Base-by-base conservation (phyloP, 2,888 invertebrate species). In the Quadriops clusia region DNA sequence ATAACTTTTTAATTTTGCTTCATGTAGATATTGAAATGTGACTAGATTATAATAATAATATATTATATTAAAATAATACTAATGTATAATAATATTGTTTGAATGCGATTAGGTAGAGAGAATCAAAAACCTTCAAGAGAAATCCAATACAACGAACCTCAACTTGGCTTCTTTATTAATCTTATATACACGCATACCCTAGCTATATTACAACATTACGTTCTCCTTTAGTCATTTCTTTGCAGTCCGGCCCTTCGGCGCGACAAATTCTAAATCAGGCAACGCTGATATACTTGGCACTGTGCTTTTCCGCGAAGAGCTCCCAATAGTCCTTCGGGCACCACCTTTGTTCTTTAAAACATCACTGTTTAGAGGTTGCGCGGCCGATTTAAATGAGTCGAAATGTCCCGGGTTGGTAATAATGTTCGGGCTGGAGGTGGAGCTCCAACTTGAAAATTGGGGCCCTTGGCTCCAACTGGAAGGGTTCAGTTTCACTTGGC, bases 221-320 rank as follows among this genome's bases (percentile, higher is more conserved):
- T 57, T 52, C 51, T 58, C 57, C 51, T 49, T 57, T 52, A 47
- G 61, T 61, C 61, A 61, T 60, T 61, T 61, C 36, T 51, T 49
- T 33, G 47, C 43, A 41, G 52, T 56, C 42, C 51, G 46, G 42
- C 44, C 52, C 47, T 56, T 60, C 3, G 68, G 65, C 17, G 66
- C 63, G 35, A 65, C 58, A 50, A 70, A 70, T 40, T 68, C 65
- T 42, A 70, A 54, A 44, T 70, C 68, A 4, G 70, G 70, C 45
- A 70, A 56, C 20, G 65, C 48, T 0, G 67, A 63, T 47, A 67
- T 64, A 47, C 61, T 64, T 9, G 65, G 44, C 38, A 54, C 41
- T 32, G 36, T 34, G 23, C 28, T 37, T 39, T 37, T 36, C n/a
- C 11, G 22, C 13, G 22, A 8, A 12, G 8, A 11, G 4, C 13